Evolutionary conservation across 2,888 invertebrate genomes (phyloP), one percentile per base, ranked within the genome.

Genomic region (Ophioninae sp.): DNA sequence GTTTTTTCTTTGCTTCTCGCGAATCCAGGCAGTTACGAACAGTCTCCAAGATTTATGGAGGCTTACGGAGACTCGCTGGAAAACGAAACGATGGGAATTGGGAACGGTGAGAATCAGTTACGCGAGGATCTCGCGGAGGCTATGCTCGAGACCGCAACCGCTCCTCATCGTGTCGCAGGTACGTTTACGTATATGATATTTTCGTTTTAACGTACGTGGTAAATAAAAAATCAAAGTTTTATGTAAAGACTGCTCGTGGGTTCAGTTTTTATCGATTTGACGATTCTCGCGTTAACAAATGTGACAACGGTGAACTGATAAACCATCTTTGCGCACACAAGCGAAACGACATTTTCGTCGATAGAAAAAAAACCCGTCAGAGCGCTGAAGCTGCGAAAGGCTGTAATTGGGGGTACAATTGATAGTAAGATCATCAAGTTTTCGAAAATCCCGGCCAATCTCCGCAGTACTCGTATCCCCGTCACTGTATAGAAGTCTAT

Each of bases 101-200:
- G 93, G 10, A 92, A 95, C 1, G 96, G 96, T 68, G 98, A 98
- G 89, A 96, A 96, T 80, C 96, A 97, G 89, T 94, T 98, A 20
- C 95, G 96, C 87, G 98, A 98, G 92, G 98, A 98, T 93, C 94
- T 98, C 76, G 98, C 98, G 0, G 98, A 98, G 91, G 98, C 98
- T 76, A 98, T 98, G 98, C 95, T 97, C 88, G 98, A 98, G 91
- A 95, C 96, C 23, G 95, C 96, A 7, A 94, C 94, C 13, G 92
- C 93, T 50, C 91, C 93, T 13, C 91, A 93, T 85, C 90, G 93
- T 87, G 93, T 92, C 50, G 91, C 93, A 91, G 93, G 93, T 93
- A 91, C 87, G 90, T 90, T 13, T 13, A 39, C 37, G 50, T 62
- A 44, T 64, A 41, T 37, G 21, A n/a, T 21, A 23, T 37, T 62